A percentile compares a stretch with the other conserved stretches of the same genome.
Conservation (phyloP, 2,888 invertebrate species). For the Busseola fusca region DNA sequence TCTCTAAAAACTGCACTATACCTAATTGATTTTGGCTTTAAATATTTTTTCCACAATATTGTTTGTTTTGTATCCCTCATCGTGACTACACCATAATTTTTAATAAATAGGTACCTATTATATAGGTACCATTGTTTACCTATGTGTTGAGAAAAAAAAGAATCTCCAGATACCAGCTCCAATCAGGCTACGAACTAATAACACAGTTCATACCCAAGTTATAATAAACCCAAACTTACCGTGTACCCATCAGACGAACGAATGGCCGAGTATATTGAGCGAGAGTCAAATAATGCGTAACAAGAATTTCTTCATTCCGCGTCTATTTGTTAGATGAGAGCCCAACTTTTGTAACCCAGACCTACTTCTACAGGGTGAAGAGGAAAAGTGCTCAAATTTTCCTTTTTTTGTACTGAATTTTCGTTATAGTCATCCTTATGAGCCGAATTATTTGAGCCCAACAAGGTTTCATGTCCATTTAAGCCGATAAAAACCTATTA, state of each 20-base stretch:
- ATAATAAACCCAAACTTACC: conserved; percentile 6
- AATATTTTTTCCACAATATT: too few species aligned
- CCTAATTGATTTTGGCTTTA: too few species aligned
- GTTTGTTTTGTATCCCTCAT: too few species aligned
- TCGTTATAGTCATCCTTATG: neutral
- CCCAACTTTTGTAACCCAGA: conserved; percentile 55
- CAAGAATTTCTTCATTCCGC: conserved; percentile 45
- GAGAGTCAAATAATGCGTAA: conserved; percentile 40
- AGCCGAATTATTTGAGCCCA: neutral
- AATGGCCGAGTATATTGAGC: conserved; percentile 38
- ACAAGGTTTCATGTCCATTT: neutral
- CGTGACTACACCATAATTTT: too few species aligned
- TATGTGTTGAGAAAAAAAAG: too few species aligned
- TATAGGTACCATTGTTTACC: too few species aligned
- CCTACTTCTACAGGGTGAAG: conserved; percentile 48
- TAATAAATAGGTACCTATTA: too few species aligned
- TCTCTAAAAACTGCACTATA: too few species aligned
- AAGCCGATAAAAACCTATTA: neutral
- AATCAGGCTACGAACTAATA: conserved; percentile 4
- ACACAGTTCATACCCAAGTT: neutral
- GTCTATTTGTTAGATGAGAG: conserved; percentile 49
- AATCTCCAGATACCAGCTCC: neutral
- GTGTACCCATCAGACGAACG: conserved; percentile 26
- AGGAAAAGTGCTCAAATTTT: conserved; percentile 3
- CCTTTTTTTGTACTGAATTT: neutral